phyloP scores from a whole-genome alignment of 2,888 invertebrate species.

The Apomyelois bistriatella region DNA sequence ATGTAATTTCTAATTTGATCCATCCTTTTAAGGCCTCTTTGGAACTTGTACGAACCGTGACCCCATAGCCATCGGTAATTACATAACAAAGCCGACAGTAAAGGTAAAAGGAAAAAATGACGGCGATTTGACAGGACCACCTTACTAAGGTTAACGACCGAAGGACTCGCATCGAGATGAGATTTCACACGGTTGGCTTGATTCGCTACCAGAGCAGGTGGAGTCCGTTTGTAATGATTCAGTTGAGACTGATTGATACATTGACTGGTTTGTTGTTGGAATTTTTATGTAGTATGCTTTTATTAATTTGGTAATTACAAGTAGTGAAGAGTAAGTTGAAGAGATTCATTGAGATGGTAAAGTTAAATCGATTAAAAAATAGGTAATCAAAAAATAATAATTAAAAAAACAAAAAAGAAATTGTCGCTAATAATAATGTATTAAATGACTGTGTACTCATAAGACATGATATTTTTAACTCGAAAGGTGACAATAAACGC shows the following conservation, averaged over 20 bases:
- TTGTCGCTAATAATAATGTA: too few species aligned
- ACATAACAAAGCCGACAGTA: constrained; percentile 49
- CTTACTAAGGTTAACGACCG: constrained; percentile 39
- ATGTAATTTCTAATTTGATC: background rate
- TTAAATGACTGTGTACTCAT: too few species aligned
- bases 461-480: too few species aligned
- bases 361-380: too few species aligned
- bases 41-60: constrained; percentile 37
- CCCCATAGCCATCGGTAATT: constrained; percentile 39
- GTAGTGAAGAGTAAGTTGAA: too few species aligned
- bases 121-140: constrained; percentile 41
- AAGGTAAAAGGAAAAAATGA: constrained; percentile 53
- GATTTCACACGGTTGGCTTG: constrained; percentile 21
- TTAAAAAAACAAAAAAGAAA: too few species aligned
- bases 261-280: background rate
- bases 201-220: constrained; percentile 16
- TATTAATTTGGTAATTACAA: constrained; percentile 14
- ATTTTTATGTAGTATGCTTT: background rate
- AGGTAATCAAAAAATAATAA: too few species aligned
- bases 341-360: too few species aligned
- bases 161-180: constrained; percentile 19
- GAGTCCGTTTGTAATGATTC: background rate
- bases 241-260: background rate
- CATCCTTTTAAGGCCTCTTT: background rate
- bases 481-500: too few species aligned